A percentile compares a stretch with the other conserved stretches of the same genome.
These are phyloP conservation scores for Stictonetta naevosa DNA, from an alignment of 2,113 vertebrate species.

Conservation along the genomic window DNA sequence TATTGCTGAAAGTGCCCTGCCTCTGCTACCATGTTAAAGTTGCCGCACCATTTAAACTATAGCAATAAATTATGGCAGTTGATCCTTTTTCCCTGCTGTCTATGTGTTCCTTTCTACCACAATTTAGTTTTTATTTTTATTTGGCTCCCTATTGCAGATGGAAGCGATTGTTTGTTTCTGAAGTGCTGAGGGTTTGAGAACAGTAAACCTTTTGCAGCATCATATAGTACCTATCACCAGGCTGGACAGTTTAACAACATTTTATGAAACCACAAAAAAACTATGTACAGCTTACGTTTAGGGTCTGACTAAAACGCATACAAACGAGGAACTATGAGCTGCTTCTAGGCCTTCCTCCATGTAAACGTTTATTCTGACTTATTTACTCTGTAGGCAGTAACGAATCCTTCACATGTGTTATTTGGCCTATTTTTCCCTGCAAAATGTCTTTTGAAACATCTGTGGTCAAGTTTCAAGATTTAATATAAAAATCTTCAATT, in stretches of 20 bases:
- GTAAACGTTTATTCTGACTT: slow-evolving; percentile 38
- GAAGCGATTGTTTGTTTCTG: slow-evolving; percentile 49
- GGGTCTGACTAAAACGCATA: slow-evolving; percentile 15
- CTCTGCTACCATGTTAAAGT: slow-evolving; percentile 18
- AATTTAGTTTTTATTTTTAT: slow-evolving; percentile 58
- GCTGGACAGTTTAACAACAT: slow-evolving; percentile 35
- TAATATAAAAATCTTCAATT: not conserved
- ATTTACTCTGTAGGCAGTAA: not conserved
- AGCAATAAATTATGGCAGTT: slow-evolving; percentile 46
- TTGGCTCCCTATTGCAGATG: slow-evolving; percentile 37
- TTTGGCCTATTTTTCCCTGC: not conserved
- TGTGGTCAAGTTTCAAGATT: not conserved
- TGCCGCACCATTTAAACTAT: slow-evolving; percentile 25
- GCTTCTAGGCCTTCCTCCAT: slow-evolving; percentile 14
- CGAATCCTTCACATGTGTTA: slow-evolving; percentile 21
- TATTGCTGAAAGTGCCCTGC: slow-evolving; percentile 14
- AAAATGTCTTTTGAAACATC: slow-evolving; percentile 4
- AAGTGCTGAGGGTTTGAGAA: not conserved
- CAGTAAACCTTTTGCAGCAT: slow-evolving; percentile 43
- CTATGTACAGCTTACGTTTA: slow-evolving; percentile 21
- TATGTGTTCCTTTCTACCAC: not conserved
- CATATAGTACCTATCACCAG: slow-evolving; percentile 22
- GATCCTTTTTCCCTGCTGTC: slow-evolving; percentile 29
- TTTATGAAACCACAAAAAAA: slow-evolving; percentile 59
- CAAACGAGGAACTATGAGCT: slow-evolving; percentile 52